Conservation (phyloP, 2,113 vertebrate genomes). For the Tympanuchus pallidicinctus region DNA sequence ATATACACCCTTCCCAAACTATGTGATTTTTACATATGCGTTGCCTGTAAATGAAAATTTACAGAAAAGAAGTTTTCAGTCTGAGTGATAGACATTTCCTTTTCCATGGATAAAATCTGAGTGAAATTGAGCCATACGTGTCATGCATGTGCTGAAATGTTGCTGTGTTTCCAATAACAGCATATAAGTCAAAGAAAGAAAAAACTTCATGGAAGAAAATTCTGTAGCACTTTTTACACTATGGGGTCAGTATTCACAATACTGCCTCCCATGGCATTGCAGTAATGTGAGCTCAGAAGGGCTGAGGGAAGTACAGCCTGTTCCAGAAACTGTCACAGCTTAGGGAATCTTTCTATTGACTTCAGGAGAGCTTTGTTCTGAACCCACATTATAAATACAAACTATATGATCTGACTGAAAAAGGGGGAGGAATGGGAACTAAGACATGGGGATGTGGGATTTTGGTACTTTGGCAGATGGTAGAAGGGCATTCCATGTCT, state of each 20-base stretch:
- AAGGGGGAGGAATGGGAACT: background rate
- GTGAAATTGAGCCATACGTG: background rate
- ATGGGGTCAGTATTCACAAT: background rate
- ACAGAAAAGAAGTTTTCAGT: background rate
- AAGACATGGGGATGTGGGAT: background rate
- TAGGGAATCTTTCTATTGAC: background rate
- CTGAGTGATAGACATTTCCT: background rate
- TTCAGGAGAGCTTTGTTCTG: background rate
- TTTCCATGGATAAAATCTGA: background rate
- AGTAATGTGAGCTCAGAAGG: background rate
- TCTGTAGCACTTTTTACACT: background rate
- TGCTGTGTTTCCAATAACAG: background rate
- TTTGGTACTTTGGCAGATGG: background rate
- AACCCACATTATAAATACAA: background rate
- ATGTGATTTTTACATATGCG: background rate
- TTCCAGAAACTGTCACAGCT: background rate
- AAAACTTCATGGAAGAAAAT: background rate
- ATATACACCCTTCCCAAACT: background rate
- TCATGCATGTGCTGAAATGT: background rate
- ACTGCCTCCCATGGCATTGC: background rate
- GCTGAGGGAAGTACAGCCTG: background rate
- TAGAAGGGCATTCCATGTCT: background rate
- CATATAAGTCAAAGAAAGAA: background rate
- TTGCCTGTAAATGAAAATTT: background rate
- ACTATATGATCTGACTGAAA: background rate